Evolutionary conservation across 64 coral and sea anemone species (phyloP).

Genomic region (Astreopora myriophthalma): DNA sequence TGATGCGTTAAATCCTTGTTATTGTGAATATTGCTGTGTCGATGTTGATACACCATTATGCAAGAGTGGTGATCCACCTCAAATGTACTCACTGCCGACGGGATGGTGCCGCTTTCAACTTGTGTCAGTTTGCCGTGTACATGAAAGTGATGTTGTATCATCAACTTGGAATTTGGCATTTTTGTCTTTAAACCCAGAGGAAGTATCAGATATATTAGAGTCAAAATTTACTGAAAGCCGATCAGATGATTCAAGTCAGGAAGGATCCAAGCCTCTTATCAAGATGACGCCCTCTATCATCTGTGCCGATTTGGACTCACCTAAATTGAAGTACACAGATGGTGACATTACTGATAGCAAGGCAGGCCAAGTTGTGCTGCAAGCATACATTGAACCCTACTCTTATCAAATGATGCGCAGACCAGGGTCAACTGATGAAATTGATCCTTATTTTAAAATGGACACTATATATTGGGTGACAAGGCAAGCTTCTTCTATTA

Average conservation of each 20-base stretch:
- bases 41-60: slow-evolving; percentile 94
- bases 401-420: slow-evolving; percentile 92
- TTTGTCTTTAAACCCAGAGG: slow-evolving; percentile 74
- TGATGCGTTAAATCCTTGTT: slow-evolving; percentile 91
- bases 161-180: slow-evolving; percentile 93
- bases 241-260: slow-evolving; percentile 15
- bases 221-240: slow-evolving; percentile 46
- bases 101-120: slow-evolving; percentile 96
- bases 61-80: slow-evolving; percentile 88
- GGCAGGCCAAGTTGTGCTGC: slow-evolving; percentile 84
- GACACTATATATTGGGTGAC: slow-evolving; percentile 98
- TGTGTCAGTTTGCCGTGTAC: neutral
- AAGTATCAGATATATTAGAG: slow-evolving; percentile 65
- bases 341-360: slow-evolving; percentile 54
- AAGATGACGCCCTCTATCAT: slow-evolving; percentile 99
- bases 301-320: slow-evolving; percentile 92
- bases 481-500: slow-evolving; percentile 69
- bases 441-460: slow-evolving; percentile 97
- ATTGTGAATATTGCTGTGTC: slow-evolving; percentile 95
- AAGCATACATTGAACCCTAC: slow-evolving; percentile 93
- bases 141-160: slow-evolving; percentile 17
- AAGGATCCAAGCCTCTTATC: slow-evolving; percentile 79
- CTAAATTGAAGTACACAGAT: slow-evolving; percentile 76
- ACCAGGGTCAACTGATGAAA: slow-evolving; percentile 84
- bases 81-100: slow-evolving; percentile 88